Percentiles rank a stretch among this genome's conserved stretches.
These are phyloP conservation scores for Gavia stellata DNA, from an alignment of 2,113 vertebrate genomes.

Conservation along the genomic window DNA sequence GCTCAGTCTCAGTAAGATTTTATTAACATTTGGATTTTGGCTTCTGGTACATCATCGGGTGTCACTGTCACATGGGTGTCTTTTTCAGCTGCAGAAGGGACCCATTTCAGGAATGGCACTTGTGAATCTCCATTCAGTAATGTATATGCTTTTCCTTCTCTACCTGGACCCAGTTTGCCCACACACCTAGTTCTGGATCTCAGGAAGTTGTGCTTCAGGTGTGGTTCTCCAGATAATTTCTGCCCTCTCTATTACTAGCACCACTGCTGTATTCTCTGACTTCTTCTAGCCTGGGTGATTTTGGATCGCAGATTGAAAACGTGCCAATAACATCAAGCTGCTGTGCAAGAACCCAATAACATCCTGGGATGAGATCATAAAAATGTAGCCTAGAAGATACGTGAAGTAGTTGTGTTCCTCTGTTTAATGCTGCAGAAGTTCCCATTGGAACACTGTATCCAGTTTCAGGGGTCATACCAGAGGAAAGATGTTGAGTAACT, in stretches of 20 bases:
- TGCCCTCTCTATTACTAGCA: neutral
- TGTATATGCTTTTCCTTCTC: neutral
- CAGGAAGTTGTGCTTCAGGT: neutral
- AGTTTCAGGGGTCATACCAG: neutral
- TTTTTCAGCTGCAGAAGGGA: neutral
- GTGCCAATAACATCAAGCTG: no score
- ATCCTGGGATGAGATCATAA: neutral
- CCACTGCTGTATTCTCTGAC: neutral
- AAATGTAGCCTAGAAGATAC: fast-evolving
- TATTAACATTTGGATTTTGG: neutral
- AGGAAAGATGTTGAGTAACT: neutral
- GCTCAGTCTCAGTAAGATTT: neutral
- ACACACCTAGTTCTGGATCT: neutral
- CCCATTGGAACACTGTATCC: neutral
- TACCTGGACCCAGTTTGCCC: neutral
- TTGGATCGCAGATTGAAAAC: neutral
- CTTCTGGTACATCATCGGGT: neutral
- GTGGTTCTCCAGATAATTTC: neutral
- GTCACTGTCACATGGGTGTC: neutral
- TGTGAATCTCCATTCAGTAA: neutral
- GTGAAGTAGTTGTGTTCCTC: neutral
- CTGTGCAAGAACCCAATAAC: neutral
- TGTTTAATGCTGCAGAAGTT: neutral
- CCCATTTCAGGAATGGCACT: neutral
- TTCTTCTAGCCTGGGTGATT: neutral